A percentile compares a stretch with the other conserved stretches of the same genome.
Conservation (phyloP, 2,113 vertebrate species). For the Ia io region DNA sequence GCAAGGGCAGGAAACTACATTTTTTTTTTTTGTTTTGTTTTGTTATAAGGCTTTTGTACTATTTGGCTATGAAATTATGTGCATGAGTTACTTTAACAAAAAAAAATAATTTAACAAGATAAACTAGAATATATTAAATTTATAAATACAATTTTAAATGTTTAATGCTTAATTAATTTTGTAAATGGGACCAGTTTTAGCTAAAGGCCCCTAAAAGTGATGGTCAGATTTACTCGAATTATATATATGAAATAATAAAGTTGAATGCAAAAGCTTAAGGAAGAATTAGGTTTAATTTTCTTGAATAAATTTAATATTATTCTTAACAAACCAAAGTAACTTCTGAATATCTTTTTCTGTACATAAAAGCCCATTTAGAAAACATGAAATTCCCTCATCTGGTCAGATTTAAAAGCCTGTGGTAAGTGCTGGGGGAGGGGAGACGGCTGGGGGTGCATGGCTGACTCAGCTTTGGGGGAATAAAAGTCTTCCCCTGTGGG, state of each 20-base stretch:
- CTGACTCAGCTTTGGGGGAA: neutral
- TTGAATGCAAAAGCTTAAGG: conserved; percentile 28
- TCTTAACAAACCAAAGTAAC: conserved; percentile 3
- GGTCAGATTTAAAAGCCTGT: neutral
- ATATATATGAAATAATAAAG: neutral
- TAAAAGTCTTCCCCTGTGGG: neutral
- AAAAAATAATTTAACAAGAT: neutral
- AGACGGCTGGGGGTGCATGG: neutral
- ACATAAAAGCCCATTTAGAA: neutral
- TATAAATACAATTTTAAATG: conserved; percentile 18
- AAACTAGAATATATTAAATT: neutral
- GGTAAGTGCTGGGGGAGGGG: neutral
- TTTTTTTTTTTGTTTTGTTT: neutral
- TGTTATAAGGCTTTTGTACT: neutral
- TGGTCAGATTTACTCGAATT: neutral
- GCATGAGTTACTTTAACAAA: neutral
- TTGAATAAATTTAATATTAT: neutral
- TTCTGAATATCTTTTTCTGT: conserved; percentile 10
- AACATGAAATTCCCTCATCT: neutral
- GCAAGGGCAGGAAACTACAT: neutral
- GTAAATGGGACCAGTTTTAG: neutral
- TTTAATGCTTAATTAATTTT: conserved; percentile 24
- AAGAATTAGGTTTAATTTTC: conserved; percentile 21
- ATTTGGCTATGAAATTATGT: neutral
- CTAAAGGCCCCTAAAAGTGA: neutral